These are phyloP conservation scores for Choloepus didactylus DNA, from an alignment of 2,797 vertebrate genomes.

Conservation along the genomic window DNA sequence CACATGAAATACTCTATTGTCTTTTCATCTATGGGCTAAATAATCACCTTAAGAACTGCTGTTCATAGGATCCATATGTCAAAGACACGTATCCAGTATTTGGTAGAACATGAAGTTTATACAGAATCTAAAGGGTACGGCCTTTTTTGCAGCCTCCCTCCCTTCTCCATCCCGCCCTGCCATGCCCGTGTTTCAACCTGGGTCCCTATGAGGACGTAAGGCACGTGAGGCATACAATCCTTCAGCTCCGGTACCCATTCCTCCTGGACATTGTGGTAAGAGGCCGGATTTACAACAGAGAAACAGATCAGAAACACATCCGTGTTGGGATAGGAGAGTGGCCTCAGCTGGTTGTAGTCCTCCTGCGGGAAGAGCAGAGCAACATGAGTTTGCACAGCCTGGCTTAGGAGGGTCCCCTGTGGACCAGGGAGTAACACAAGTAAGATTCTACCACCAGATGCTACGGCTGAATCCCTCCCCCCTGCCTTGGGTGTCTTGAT, in stretches of 20 bases:
- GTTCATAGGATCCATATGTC: fast-evolving
- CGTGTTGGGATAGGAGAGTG: constrained; percentile 93
- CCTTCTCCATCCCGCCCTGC: neutral
- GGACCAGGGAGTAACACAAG: fast-evolving
- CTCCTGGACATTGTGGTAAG: constrained; percentile 94
- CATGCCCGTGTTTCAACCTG: constrained; percentile 87
- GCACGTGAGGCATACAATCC: constrained; percentile 93
- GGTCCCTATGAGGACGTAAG: constrained; percentile 94
- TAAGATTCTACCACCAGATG: fast-evolving
- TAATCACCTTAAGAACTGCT: neutral
- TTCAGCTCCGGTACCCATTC: constrained; percentile 94
- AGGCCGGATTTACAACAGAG: constrained; percentile 94
- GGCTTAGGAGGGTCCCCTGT: fast-evolving
- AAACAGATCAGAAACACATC: constrained; percentile 95
- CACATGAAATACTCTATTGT: neutral
- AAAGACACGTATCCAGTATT: neutral
- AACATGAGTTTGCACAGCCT: neutral
- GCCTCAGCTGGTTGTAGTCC: constrained; percentile 94
- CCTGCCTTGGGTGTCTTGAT: neutral
- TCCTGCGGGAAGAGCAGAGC: constrained; percentile 88
- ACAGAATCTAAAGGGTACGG: neutral
- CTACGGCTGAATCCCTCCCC: neutral
- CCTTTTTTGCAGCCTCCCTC: neutral
- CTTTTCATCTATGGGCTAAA: neutral
- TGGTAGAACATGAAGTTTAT: neutral